These are phyloP conservation scores for Drosophila aldrichi DNA, from an alignment of 2,888 invertebrate species.

Conservation along the genomic window DNA sequence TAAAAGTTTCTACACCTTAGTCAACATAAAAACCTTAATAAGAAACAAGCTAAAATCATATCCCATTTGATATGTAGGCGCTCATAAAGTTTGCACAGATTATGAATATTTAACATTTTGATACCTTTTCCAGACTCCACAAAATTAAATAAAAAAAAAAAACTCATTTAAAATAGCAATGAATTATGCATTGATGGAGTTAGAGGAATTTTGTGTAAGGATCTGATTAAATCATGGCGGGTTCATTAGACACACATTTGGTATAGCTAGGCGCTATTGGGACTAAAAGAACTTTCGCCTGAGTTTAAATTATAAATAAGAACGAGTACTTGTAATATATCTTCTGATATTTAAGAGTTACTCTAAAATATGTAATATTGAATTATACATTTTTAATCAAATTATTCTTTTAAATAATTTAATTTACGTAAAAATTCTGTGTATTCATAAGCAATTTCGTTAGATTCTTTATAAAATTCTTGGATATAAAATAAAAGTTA, in stretches of 20 bases:
- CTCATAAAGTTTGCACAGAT: background rate
- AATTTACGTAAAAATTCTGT: too few relatives aligned
- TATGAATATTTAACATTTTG: conserved; percentile 3
- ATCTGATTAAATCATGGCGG: background rate
- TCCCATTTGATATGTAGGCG: background rate
- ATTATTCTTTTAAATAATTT: too few relatives aligned
- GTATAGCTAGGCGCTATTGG: too few relatives aligned
- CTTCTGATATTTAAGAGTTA: too few relatives aligned
- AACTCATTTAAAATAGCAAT: background rate
- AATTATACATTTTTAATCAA: too few relatives aligned
- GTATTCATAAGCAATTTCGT: too few relatives aligned
- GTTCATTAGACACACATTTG: too few relatives aligned
- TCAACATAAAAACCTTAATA: background rate
- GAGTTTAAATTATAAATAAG: too few relatives aligned
- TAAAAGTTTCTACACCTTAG: background rate
- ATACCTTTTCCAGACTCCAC: background rate
- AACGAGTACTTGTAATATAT: too few relatives aligned
- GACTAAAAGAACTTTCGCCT: too few relatives aligned
- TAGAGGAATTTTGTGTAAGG: background rate
- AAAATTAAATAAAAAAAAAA: background rate
- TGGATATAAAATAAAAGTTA: background rate
- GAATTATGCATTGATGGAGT: background rate
- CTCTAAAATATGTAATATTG: too few relatives aligned
- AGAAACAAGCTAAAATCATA: background rate
- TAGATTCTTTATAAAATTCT: background rate